Percentiles rank a stretch among this genome's conserved stretches.
phyloP scores from a whole-genome alignment of 2,113 vertebrate species.

The Vulpes vulpes region DNA sequence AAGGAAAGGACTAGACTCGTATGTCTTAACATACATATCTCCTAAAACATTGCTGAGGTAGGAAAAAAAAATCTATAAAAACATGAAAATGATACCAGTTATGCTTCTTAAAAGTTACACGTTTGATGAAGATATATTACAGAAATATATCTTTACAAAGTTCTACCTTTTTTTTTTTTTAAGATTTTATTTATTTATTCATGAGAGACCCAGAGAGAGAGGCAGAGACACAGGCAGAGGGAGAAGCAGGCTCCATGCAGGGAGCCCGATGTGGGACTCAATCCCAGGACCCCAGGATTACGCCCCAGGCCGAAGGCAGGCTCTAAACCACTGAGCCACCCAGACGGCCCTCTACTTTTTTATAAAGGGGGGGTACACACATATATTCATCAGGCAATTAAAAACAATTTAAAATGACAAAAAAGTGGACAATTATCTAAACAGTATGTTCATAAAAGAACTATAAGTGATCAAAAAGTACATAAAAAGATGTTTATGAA shows the following conservation, averaged over 20 bases:
- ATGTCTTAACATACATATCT: not conserved
- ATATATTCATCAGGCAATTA: not conserved
- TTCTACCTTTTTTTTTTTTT: constrained; percentile 23
- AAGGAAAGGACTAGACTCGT: not conserved
- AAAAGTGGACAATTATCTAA: not conserved
- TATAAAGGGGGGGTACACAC: not conserved
- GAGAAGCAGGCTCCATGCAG: no score
- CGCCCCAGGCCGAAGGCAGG: no score
- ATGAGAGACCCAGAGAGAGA: no score
- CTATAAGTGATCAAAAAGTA: not conserved
- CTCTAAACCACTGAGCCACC: no score
- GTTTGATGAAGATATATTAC: not conserved
- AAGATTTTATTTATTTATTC: no score
- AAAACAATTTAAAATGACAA: constrained; percentile 3
- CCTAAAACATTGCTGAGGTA: not conserved
- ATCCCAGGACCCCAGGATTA: no score
- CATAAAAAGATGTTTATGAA: constrained; percentile 26
- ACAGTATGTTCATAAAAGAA: constrained; percentile 1
- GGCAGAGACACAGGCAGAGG: no score
- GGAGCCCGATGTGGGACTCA: no score
- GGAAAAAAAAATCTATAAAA: not conserved
- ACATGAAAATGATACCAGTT: not conserved
- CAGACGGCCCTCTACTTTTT: no score
- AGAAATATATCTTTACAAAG: not conserved
- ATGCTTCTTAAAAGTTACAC: not conserved